phyloP scores from a whole-genome alignment of 1,140 invertebrate genomes.

The Saxidomus purpurata region DNA sequence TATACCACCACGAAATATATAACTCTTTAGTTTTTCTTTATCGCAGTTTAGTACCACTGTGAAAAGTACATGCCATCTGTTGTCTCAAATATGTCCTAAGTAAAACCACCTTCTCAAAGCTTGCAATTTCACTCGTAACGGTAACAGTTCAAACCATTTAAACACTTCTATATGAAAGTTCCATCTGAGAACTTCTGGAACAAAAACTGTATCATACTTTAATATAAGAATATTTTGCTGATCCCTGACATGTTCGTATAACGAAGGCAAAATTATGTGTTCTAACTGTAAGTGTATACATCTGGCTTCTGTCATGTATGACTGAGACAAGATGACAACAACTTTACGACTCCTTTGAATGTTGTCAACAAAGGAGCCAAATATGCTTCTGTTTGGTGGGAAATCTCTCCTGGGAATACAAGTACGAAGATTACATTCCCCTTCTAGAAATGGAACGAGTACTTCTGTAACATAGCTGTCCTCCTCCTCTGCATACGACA shows the following conservation, averaged over 20 bases:
- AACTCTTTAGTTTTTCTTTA: too few species aligned
- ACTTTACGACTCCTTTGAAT: background rate
- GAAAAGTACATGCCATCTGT: too few species aligned
- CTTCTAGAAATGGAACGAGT: background rate
- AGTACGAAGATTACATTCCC: background rate
- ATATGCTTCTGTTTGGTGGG: background rate
- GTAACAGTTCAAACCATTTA: background rate
- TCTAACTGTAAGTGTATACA: slow-evolving; percentile 6
- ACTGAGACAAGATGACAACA: slow-evolving; percentile 3
- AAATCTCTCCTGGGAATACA: slow-evolving; percentile 1
- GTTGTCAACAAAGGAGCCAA: background rate
- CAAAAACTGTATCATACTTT: background rate
- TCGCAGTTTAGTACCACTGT: too few species aligned
- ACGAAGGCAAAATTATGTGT: slow-evolving; percentile 19
- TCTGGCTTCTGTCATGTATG: background rate
- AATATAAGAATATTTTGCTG: background rate
- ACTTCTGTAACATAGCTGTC: background rate
- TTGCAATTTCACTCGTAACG: background rate
- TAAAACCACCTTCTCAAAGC: too few species aligned
- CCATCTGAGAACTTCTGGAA: background rate
- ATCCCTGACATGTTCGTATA: background rate
- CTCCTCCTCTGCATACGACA: background rate
- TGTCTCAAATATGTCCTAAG: too few species aligned
- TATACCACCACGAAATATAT: too few species aligned
- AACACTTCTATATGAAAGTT: slow-evolving; percentile 9